These are phyloP conservation scores for Caenorhabditis wallacei DNA, from an alignment of 2,888 invertebrate species.

Conservation along the genomic window DNA sequence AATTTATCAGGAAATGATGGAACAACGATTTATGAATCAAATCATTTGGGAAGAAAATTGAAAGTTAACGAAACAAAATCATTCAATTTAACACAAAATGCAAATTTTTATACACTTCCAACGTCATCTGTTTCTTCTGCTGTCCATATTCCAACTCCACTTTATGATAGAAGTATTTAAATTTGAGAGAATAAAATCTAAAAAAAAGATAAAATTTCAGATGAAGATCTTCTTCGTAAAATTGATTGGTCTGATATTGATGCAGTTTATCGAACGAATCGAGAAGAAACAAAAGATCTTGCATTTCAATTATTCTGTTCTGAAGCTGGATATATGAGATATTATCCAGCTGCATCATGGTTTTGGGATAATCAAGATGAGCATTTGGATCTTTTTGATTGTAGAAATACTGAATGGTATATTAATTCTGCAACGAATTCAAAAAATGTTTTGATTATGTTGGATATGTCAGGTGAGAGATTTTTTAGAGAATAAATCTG, in stretches of 20 bases:
- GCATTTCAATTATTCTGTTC: constrained; percentile 98
- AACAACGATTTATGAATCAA: constrained; percentile 71
- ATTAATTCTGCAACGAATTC: constrained; percentile 98
- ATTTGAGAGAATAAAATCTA: not conserved
- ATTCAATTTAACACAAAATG: constrained; percentile 77
- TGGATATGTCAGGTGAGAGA: constrained; percentile 87
- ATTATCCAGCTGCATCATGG: constrained; percentile 88
- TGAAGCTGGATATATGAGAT: constrained; percentile 92
- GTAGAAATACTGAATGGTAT: constrained; percentile 87
- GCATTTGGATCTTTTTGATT: constrained; percentile 90
- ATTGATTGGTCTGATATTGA: constrained; percentile 94
- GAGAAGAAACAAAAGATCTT: constrained; percentile 81
- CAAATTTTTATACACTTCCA: constrained; percentile 80
- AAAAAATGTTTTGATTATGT: constrained; percentile 95
- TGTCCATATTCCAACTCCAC: constrained; percentile 85
- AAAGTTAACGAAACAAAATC: constrained; percentile 67
- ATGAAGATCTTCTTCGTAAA: constrained; percentile 92
- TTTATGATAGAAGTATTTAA: constrained; percentile 84
- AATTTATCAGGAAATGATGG: constrained; percentile 67
- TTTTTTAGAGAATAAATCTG: not conserved
- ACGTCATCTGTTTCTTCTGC: constrained; percentile 83
- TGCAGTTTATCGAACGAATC: constrained; percentile 85
- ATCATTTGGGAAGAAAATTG: constrained; percentile 63
- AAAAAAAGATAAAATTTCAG: constrained; percentile 34
- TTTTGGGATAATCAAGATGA: constrained; percentile 80